A percentile compares a stretch with the other conserved stretches of the same genome.
These are phyloP conservation scores for Glareola pratincola DNA, from an alignment of 2,113 vertebrate genomes.

Conservation along the genomic window DNA sequence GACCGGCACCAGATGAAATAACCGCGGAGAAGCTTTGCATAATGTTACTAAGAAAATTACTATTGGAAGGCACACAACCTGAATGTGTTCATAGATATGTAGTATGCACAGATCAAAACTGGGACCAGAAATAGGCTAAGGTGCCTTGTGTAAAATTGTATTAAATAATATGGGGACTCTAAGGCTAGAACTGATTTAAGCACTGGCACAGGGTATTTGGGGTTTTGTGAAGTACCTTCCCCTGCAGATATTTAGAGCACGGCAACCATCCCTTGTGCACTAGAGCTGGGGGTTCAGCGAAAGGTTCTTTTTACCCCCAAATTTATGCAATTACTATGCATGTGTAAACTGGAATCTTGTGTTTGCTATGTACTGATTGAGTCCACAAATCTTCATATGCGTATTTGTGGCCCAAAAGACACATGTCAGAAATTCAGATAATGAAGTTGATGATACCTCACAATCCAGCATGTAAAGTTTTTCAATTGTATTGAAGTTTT, in stretches of 20 bases:
- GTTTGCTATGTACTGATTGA: background rate
- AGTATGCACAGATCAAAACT: background rate
- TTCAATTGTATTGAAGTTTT: background rate
- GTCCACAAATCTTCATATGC: background rate
- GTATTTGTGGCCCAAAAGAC: background rate
- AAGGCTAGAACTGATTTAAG: background rate
- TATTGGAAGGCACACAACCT: background rate
- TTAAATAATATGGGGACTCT: background rate
- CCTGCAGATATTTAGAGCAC: background rate
- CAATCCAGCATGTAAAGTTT: background rate
- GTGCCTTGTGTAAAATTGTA: background rate
- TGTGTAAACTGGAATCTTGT: background rate
- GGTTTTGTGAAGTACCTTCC: background rate
- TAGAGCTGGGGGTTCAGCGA: background rate
- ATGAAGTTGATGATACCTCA: background rate
- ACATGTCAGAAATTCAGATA: background rate
- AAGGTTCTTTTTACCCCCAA: background rate
- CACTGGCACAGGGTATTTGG: background rate
- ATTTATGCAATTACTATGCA: background rate
- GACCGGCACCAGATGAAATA: background rate
- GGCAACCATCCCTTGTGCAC: background rate
- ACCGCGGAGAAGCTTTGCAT: background rate
- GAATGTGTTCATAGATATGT: background rate
- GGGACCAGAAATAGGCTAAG: background rate
- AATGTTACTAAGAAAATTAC: background rate